These are phyloP conservation scores for Pseudolaguvia tuberculata DNA, from an alignment of 2,113 vertebrate genomes.

Conservation along the genomic window DNA sequence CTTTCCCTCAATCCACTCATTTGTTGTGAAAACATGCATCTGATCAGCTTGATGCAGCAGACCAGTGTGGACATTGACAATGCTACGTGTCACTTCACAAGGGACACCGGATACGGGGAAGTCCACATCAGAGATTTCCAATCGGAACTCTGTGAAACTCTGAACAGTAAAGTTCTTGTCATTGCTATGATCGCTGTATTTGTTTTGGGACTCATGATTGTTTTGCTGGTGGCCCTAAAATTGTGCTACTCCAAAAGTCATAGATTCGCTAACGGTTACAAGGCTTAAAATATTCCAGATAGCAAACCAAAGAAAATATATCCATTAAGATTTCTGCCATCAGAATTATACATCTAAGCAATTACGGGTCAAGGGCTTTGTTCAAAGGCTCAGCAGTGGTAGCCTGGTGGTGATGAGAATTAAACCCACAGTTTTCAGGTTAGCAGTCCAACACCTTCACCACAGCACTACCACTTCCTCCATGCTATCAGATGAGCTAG, in stretches of 20 bases:
- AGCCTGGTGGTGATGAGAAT: no score
- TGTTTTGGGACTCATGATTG: slow-evolving; percentile 53
- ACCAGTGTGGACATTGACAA: slow-evolving; percentile 69
- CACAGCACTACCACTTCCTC: no score
- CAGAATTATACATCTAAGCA: no score
- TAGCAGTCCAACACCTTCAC: no score
- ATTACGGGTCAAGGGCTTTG: no score
- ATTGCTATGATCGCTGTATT: slow-evolving; percentile 65
- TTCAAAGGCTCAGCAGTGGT: no score
- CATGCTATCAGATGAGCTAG: not conserved
- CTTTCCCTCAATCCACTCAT: slow-evolving; percentile 83
- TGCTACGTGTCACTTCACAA: slow-evolving; percentile 70
- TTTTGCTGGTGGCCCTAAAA: slow-evolving; percentile 56
- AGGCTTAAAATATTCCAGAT: slow-evolving; percentile 45
- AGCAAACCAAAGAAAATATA: not conserved
- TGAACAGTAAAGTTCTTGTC: slow-evolving; percentile 62
- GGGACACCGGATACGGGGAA: slow-evolving; percentile 65
- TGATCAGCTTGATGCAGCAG: slow-evolving; percentile 76
- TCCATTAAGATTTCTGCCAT: no score
- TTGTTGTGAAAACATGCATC: slow-evolving; percentile 82
- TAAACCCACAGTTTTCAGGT: no score
- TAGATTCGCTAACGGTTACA: slow-evolving; percentile 56
- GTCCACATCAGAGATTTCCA: slow-evolving; percentile 69
- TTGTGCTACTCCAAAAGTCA: slow-evolving; percentile 51
- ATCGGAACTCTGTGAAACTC: slow-evolving; percentile 75